Percentiles rank a stretch among this genome's conserved stretches.
These are phyloP conservation scores for Lates calcarifer DNA, from an alignment of 2,113 vertebrate species.

Conservation along the genomic window DNA sequence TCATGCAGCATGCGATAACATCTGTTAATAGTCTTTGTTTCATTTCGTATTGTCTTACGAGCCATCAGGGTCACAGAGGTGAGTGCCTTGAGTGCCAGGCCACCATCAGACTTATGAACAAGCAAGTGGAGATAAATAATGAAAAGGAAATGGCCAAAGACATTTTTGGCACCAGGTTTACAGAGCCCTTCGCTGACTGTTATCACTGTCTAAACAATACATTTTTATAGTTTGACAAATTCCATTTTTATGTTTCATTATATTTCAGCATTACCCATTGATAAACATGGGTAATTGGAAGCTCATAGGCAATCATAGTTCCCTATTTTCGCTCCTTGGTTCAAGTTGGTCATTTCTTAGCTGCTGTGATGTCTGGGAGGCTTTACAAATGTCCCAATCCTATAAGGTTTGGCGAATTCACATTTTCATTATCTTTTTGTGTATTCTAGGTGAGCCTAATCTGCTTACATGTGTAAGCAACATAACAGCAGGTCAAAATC, in stretches of 20 bases:
- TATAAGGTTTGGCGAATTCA: background rate
- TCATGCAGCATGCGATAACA: constrained; percentile 40
- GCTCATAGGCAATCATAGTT: background rate
- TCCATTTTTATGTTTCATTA: constrained; percentile 31
- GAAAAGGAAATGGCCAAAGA: constrained; percentile 41
- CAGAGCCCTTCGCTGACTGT: constrained; percentile 3
- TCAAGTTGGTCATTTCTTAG: background rate
- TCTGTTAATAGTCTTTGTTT: constrained; percentile 60
- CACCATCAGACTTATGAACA: constrained; percentile 31
- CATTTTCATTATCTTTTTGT: background rate
- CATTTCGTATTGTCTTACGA: constrained; percentile 45
- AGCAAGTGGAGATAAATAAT: constrained; percentile 27
- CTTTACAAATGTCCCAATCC: background rate
- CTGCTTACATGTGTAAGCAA: background rate
- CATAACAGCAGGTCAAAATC: background rate
- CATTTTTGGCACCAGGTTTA: constrained; percentile 7
- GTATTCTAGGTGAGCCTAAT: background rate
- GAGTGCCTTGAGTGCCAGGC: constrained; percentile 20
- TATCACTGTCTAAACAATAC: constrained; percentile 38
- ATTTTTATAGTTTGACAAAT: constrained; percentile 45
- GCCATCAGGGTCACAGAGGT: constrained; percentile 52
- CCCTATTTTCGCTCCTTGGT: constrained; percentile 8
- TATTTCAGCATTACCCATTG: constrained; percentile 5
- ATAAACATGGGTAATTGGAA: constrained; percentile 28
- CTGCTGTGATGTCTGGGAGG: background rate